Percentiles rank a stretch among this genome's conserved stretches.
These are phyloP conservation scores for Odontothrips loti DNA, from an alignment of 2,888 invertebrate genomes.

Conservation along the genomic window DNA sequence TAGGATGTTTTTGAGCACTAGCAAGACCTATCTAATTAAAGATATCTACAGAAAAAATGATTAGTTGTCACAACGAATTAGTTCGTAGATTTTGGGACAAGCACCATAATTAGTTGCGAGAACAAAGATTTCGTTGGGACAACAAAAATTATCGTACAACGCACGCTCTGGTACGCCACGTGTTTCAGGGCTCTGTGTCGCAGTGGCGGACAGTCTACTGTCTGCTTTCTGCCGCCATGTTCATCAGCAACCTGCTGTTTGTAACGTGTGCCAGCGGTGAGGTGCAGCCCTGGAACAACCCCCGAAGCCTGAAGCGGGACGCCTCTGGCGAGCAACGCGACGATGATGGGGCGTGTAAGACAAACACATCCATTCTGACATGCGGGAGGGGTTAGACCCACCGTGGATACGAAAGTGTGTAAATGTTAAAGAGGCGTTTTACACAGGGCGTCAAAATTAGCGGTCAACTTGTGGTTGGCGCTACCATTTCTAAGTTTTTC, in stretches of 20 bases:
- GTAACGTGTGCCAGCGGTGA: neutral
- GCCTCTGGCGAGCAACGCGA: no score
- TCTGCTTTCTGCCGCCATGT: neutral
- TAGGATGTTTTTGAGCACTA: neutral
- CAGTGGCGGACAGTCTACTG: slow-evolving; percentile 10
- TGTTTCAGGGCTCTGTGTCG: neutral
- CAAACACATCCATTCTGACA: neutral
- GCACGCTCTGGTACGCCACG: neutral
- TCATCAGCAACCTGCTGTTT: slow-evolving; percentile 1
- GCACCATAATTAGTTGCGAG: no score
- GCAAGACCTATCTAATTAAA: neutral
- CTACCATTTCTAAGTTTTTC: no score
- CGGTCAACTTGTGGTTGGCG: no score
- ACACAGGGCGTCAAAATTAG: no score
- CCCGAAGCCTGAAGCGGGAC: neutral
- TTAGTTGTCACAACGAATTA: no score
- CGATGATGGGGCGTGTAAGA: neutral
- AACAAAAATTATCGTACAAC: neutral
- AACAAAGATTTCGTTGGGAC: no score
- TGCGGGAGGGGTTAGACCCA: neutral
- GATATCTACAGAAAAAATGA: neutral
- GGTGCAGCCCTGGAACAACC: neutral
- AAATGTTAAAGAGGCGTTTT: no score
- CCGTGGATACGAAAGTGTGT: neutral
- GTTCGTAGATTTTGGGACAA: no score